Percentiles rank a stretch among this genome's conserved stretches.
These are phyloP conservation scores for Blennius ocellaris DNA, from an alignment of 2,113 vertebrate genomes.

Conservation along the genomic window DNA sequence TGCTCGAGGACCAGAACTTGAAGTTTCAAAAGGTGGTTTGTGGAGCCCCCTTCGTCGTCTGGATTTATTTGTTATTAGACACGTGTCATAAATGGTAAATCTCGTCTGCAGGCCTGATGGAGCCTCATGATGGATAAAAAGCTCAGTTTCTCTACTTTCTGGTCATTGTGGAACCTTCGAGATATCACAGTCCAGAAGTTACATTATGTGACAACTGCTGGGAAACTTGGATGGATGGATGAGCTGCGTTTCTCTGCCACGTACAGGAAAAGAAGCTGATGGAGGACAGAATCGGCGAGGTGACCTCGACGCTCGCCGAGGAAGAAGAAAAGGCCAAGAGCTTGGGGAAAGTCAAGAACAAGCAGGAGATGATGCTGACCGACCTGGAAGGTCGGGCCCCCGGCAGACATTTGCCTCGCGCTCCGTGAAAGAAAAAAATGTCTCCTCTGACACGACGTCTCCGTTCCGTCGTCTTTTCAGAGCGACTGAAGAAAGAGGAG, in stretches of 20 bases:
- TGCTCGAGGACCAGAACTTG: slow-evolving; percentile 97
- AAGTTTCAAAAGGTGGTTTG: slow-evolving; percentile 91
- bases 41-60: too few relatives aligned
- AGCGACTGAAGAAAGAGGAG: slow-evolving; percentile 97
- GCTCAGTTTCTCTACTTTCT: too few relatives aligned
- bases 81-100: too few relatives aligned
- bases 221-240: too few relatives aligned
- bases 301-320: slow-evolving; percentile 90
- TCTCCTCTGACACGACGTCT: not conserved
- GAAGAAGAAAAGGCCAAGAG: slow-evolving; percentile 99
- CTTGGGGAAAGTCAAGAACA: slow-evolving; percentile 94
- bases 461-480: slow-evolving; percentile 67
- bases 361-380: slow-evolving; percentile 98
- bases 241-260: too few relatives aligned
- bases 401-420: not conserved
- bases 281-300: slow-evolving; percentile 94
- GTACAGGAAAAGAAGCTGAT: slow-evolving; percentile 94
- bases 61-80: too few relatives aligned
- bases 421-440: not conserved
- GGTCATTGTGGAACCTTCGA: too few relatives aligned
- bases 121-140: too few relatives aligned
- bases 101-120: too few relatives aligned
- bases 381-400: slow-evolving; percentile 92
- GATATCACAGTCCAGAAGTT: too few relatives aligned
- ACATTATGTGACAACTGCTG: too few relatives aligned